phyloP scores from a whole-genome alignment of 2,113 vertebrate genomes.

The Nicator chloris region DNA sequence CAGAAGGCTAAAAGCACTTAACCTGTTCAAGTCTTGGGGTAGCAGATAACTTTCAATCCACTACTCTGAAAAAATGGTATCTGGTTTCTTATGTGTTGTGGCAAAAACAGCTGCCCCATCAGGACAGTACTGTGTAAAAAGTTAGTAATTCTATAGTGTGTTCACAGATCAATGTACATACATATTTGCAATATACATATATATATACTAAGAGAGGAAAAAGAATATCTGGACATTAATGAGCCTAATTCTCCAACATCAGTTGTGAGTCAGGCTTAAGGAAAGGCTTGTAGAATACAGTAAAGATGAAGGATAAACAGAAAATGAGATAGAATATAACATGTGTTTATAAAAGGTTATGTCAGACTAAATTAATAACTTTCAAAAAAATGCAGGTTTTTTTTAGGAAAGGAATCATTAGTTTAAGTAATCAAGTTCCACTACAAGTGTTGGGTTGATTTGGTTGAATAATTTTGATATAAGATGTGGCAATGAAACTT shows the following conservation, averaged over 20 bases:
- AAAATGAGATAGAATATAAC: neutral
- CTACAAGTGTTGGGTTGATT: neutral
- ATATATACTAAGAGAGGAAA: neutral
- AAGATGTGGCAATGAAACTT: neutral
- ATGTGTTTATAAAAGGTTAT: neutral
- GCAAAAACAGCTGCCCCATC: neutral
- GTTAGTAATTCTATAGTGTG: neutral
- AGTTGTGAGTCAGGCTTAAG: neutral
- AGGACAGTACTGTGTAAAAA: neutral
- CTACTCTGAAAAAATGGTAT: neutral
- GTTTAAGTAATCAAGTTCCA: neutral
- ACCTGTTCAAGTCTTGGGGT: neutral
- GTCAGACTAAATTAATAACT: neutral
- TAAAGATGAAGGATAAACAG: neutral
- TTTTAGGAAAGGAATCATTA: neutral
- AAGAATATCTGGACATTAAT: neutral
- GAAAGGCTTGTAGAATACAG: neutral
- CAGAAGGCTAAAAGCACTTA: neutral
- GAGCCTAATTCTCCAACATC: neutral
- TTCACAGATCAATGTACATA: neutral
- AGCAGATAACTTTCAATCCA: neutral
- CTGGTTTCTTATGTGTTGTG: neutral
- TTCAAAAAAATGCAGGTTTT: neutral
- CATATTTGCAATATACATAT: neutral
- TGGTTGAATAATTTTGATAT: neutral